Base-by-base conservation (phyloP, 2,888 invertebrate species). In the Archips crataeganus region DNA sequence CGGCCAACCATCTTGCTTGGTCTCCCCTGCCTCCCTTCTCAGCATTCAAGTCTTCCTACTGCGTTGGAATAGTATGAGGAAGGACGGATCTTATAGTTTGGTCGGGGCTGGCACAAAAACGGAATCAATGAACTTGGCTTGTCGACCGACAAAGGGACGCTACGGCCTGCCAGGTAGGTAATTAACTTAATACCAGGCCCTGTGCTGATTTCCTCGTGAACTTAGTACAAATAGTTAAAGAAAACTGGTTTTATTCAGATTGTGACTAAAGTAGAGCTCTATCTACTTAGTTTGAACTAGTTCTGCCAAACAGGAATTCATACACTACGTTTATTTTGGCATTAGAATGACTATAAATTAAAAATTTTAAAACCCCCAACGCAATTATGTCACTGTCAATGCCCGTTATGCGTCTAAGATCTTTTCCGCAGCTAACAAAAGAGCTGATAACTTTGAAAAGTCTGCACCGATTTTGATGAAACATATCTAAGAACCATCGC, bases 141-240 rank as follows among this genome's bases (percentile, higher is more conserved):
- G 88, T 87, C 90, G 91, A 86, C 92, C 92, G 92, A 92, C 92
- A 92, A 93, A 88, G 92, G 93, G 93, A 92, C 92, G 91, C 89
- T 92, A 90, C 85, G 90, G 85, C 85, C 84, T 87, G 86, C 85
- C 85, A 87, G 88, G 83, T 91, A 93, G 91, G 93, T 93, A 93
- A 93, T 93, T 93, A 93, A 90, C 87, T 91, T 89, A 91, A 93
- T 93, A 92, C 91, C 89, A 90, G 90, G 89, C 87, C 85, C 82
- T 84, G 87, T 49, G 49, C 49, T 63, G 68, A 73, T 73, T 84
- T 85, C 81, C 85, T 85, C 84, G 86, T 84, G 83, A 86, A 81
- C 86, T 82, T 49, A 45, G 54, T 62, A 39, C 62, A 42, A 51
- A 64, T 32, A 36, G 45, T 9, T 45, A 39, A 63, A 63, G 39